Conservation (phyloP, 64 coral and sea anemone genomes). For the Actinia tenebrosa region DNA sequence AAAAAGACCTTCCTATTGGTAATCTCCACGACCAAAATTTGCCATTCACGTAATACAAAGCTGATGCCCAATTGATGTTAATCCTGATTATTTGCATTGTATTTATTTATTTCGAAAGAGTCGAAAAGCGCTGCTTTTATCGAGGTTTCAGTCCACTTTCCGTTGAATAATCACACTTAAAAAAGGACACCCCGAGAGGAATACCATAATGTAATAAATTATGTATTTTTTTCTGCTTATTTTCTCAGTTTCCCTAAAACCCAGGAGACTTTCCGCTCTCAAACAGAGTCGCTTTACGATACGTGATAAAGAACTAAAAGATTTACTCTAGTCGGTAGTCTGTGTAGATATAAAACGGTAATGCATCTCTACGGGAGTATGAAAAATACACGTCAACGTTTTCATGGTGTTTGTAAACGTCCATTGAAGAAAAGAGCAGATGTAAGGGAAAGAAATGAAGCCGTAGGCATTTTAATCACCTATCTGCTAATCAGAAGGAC, state of each 20-base stretch:
- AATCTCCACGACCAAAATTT: neutral
- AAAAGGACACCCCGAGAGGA: neutral
- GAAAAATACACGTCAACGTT: neutral
- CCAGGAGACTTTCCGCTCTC: neutral
- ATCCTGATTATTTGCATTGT: neutral
- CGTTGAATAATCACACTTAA: neutral
- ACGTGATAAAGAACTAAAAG: neutral
- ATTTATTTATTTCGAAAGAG: neutral
- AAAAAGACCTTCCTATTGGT: neutral
- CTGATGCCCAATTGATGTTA: neutral
- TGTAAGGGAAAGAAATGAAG: neutral
- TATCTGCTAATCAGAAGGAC: neutral
- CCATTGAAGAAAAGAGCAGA: neutral
- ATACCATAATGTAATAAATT: neutral
- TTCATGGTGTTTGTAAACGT: neutral
- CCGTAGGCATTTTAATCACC: neutral
- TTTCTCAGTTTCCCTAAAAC: neutral
- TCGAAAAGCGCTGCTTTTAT: neutral
- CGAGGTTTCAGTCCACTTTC: neutral
- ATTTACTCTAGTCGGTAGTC: neutral
- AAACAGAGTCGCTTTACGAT: neutral
- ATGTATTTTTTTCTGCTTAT: neutral
- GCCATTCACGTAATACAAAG: neutral
- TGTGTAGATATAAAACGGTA: conserved; percentile 7
- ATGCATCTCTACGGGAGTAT: neutral